These are phyloP conservation scores for Coracopsis vasa DNA, from an alignment of 2,113 vertebrate species.

Conservation along the genomic window DNA sequence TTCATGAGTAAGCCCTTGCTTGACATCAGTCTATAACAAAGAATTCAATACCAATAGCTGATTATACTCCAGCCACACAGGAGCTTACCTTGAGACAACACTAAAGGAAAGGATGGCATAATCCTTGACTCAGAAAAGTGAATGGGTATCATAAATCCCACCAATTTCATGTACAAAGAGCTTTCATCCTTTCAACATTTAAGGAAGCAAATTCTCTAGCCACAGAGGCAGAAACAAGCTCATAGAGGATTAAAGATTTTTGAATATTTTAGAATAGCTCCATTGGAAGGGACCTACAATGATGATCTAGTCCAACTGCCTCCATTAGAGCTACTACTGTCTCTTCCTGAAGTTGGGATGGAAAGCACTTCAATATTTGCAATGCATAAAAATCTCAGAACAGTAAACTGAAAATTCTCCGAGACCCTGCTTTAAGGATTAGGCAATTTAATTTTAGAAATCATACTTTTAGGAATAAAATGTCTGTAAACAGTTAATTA, in stretches of 20 bases:
- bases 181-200: not conserved
- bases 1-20: not conserved
- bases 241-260: not conserved
- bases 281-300: not conserved
- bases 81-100: not conserved
- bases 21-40: not conserved
- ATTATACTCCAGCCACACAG: not conserved
- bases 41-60: not conserved
- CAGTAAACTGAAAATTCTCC: not conserved
- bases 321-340: not conserved
- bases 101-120: not conserved
- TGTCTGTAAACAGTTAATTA: not conserved
- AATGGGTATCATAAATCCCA: not conserved
- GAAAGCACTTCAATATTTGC: not conserved
- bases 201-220: not conserved
- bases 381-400: not conserved
- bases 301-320: not conserved
- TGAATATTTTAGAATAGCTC: not conserved
- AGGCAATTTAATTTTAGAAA: not conserved
- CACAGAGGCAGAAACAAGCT: not conserved
- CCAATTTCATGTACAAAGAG: not conserved
- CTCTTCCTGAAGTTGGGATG: not conserved
- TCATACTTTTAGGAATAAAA: not conserved
- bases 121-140: not conserved
- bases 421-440: not conserved